phyloP scores from a whole-genome alignment of 2,888 invertebrate genomes.

The Anthoptus insignis region DNA sequence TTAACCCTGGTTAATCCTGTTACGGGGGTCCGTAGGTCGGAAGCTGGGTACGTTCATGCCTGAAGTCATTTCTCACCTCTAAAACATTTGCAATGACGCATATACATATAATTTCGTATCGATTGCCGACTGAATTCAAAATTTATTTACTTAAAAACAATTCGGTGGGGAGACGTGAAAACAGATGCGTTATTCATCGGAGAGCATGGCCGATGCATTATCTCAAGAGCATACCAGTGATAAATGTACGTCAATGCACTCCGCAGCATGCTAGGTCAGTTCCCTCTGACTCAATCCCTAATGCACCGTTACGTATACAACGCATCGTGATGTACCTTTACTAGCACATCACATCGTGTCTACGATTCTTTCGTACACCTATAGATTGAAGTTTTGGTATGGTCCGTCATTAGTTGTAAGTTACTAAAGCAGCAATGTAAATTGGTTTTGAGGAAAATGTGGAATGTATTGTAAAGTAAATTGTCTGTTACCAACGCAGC shows the following conservation, averaged over 20 bases:
- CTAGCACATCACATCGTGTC: slow-evolving; percentile 46
- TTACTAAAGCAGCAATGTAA: slow-evolving; percentile 53
- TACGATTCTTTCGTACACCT: neutral
- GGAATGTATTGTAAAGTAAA: slow-evolving; percentile 11
- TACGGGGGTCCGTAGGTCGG: no score
- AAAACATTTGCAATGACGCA: no score
- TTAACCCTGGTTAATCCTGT: no score
- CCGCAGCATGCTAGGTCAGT: slow-evolving; percentile 85
- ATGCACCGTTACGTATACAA: slow-evolving; percentile 82
- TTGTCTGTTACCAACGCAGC: slow-evolving; percentile 61
- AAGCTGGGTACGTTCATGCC: no score
- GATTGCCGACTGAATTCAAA: slow-evolving; percentile 54
- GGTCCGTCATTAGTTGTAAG: neutral
- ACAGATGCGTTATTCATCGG: slow-evolving; percentile 83
- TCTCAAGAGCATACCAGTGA: slow-evolving; percentile 82
- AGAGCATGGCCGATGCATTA: slow-evolving; percentile 79
- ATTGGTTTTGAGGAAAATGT: neutral
- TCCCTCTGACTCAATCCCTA: slow-evolving; percentile 82
- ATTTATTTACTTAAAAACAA: slow-evolving; percentile 70
- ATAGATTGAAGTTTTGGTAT: slow-evolving; percentile 44
- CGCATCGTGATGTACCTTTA: slow-evolving; percentile 72
- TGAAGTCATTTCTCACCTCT: no score
- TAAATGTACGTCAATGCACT: slow-evolving; percentile 86
- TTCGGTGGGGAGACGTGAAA: slow-evolving; percentile 63
- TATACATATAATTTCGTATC: slow-evolving; percentile 20